Conservation (phyloP, 2,113 vertebrate genomes). For the Aphelocoma coerulescens region DNA sequence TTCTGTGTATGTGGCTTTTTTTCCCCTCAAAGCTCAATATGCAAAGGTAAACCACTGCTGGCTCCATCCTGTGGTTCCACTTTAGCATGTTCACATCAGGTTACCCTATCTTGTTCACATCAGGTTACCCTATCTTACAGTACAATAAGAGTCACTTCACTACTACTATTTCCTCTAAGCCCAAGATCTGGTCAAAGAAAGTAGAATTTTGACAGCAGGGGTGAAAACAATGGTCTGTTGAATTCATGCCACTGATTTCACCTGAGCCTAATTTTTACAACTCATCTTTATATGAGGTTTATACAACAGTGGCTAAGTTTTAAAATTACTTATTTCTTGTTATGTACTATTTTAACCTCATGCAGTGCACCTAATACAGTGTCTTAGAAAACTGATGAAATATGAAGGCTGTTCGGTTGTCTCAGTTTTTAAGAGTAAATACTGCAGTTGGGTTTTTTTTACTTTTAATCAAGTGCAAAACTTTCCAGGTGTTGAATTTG, state of each 20-base stretch:
- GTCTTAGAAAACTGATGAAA: not conserved
- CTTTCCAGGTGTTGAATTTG: not conserved
- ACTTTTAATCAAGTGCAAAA: not conserved
- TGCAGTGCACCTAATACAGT: not conserved
- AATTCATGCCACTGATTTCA: not conserved
- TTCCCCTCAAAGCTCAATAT: not conserved
- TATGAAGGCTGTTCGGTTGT: not conserved
- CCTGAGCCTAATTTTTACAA: not conserved
- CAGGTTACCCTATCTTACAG: not conserved
- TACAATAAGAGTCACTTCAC: not conserved
- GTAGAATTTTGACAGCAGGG: not conserved
- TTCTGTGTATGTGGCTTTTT: not conserved
- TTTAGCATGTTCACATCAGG: not conserved
- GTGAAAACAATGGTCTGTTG: not conserved
- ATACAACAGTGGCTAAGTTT: not conserved
- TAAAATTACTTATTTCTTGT: not conserved
- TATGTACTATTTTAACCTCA: not conserved
- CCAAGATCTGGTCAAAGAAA: not conserved
- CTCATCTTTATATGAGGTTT: not conserved
- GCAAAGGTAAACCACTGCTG: not conserved
- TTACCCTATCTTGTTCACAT: not conserved
- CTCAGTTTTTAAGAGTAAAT: not conserved
- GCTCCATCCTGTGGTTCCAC: not conserved
- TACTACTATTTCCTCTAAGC: not conserved
- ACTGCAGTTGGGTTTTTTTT: not conserved